Evolutionary conservation across 2,113 vertebrate species (phyloP), one percentile per base, ranked within the genome.

Genomic region (Genyomyrus donnyi): DNA sequence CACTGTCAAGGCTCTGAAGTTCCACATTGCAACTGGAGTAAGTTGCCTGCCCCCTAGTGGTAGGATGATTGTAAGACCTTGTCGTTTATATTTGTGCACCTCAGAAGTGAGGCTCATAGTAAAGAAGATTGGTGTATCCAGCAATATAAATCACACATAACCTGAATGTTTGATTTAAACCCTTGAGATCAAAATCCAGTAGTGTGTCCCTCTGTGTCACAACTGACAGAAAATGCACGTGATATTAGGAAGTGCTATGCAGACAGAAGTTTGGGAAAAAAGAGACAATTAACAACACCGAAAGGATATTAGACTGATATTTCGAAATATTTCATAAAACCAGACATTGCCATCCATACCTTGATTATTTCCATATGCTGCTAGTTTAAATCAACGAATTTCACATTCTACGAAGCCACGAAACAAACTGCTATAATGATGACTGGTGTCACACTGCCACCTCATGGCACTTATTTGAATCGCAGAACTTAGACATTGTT

Each of bases 391-490:
- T 27, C 11, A 48, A 85, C 17, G 7, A 48, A 46, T 42, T 48
- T 45, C 17, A 27, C 42, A 85, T 85, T 39, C 9, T 45, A n/a
- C 9, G 21, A 84, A 84, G 13, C 5, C 8, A 24, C 21, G 0
- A 27, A 19, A 80, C 31, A 80, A 85, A 3, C 21, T 24, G 45
- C 17, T 48, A 85, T 48, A 27, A 85, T 80, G 17, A 83, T 89
- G 62, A 50, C 27, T 19, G 50, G 21, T 50, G 42, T 53, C 13
- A 39, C 31, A 88, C 31, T 91, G 52, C 87, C 90, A 91, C 42
- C 90, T 91, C 21, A 46, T 91, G 90, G 80, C 31, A 15, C 27
- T 39, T n/a, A 21, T 87, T 3, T 85, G n/a, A 58, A 88, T 31
- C n/a, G 39, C 66, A 88, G 42, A 2, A 6, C 11, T 19, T 2